Evolutionary conservation across 1,140 invertebrate genomes (phyloP).

Genomic region (Choristoneura fumiferana): DNA sequence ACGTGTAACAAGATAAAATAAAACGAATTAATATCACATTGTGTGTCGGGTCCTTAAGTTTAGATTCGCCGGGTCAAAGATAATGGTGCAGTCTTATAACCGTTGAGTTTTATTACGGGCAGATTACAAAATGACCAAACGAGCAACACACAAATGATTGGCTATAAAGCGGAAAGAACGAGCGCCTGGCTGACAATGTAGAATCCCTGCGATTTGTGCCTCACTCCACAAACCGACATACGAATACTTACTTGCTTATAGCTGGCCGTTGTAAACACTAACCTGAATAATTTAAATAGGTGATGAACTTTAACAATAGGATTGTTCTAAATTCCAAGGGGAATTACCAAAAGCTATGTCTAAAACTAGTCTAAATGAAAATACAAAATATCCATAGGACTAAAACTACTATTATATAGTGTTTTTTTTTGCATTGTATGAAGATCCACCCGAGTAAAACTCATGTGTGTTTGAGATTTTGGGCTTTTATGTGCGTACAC

Average conservation of each 20-base stretch:
- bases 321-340: slow-evolving; percentile 2
- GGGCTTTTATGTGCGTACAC: too few relatives aligned
- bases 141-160: slow-evolving; percentile 58
- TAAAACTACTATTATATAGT: too few relatives aligned
- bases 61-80: slow-evolving; percentile 44
- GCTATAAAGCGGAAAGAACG: slow-evolving; percentile 58
- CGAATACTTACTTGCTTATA: background rate
- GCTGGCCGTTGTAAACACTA: background rate
- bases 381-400: too few relatives aligned
- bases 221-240: background rate
- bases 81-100: slow-evolving; percentile 60
- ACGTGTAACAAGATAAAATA: background rate
- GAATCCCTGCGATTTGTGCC: background rate
- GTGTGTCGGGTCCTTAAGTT: slow-evolving; percentile 31
- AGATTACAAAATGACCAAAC: slow-evolving; percentile 64
- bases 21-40: slow-evolving; percentile 30
- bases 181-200: slow-evolving; percentile 56
- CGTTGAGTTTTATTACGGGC: slow-evolving; percentile 63
- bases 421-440: too few relatives aligned
- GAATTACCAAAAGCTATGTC: background rate
- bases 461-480: too few relatives aligned
- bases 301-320: too few relatives aligned
- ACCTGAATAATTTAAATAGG: too few relatives aligned
- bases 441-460: too few relatives aligned
- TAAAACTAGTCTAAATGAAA: too few relatives aligned